Base-by-base conservation (phyloP, 2,888 invertebrate genomes). In the Calephelis perditalis region DNA sequence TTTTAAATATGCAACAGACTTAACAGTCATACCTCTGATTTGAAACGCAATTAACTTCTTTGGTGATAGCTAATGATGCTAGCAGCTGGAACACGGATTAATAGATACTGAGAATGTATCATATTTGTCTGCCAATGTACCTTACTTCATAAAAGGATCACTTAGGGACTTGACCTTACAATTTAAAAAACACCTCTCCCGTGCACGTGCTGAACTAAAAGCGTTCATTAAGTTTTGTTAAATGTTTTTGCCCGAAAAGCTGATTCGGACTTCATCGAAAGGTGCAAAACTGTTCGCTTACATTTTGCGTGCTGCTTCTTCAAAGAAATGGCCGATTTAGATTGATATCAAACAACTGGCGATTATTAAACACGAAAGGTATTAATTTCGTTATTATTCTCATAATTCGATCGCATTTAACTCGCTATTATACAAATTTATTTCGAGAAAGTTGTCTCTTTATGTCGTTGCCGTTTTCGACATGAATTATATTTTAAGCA, bases 311-410 rank as follows among this genome's bases (percentile, higher is more conserved):
- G 75, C 67, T 65, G 62, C 57, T 37, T 60, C 59, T 76, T 75
- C 74, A 69, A 65, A 67, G 75, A 71, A 76, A 70, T 72, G 67
- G 67, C 68, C 74, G 76, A 76, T 79, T 76, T 71, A 76, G 82
- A 83, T 82, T 67, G 58, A 60, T 78, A 82, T 80, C 81, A 63
- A 62, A 70, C 76, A 70, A 72, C 72, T 67, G 54, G 74, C 65
- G 71, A 75, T 77, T 78, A 76, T 75, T 78, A 75, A 74, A 75
- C 68, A 54, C 54, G 54, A 54, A 36, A 54, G 54, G 66, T 69
- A 67, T 68, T 69, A 66, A 71, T 67, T 54, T 54, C 54, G 54
- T 54, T 54, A 54, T 54, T 54, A 54, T 54, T 54, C 54, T 54
- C 54, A 54, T 54, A 54, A 54, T 54, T 54, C 54, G 54, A 54